These are phyloP conservation scores for Tyrannus savana DNA, from an alignment of 2,113 vertebrate species.

Conservation along the genomic window DNA sequence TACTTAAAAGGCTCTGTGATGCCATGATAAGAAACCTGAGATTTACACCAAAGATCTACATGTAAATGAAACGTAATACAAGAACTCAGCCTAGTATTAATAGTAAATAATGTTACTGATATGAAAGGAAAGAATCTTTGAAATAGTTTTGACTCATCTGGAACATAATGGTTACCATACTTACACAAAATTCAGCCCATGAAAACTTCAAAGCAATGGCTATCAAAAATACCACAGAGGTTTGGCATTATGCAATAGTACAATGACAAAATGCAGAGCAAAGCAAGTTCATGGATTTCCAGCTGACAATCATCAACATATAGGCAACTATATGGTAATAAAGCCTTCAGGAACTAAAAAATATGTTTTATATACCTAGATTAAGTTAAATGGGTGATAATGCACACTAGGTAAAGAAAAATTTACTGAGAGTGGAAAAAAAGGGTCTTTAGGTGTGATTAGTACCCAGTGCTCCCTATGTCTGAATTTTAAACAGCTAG, in stretches of 20 bases:
- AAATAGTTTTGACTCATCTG: neutral
- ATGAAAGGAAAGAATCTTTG: neutral
- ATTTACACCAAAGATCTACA: neutral
- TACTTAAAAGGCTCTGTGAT: neutral
- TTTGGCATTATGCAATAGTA: neutral
- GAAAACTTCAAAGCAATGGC: neutral
- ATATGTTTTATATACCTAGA: neutral
- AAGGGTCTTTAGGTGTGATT: neutral
- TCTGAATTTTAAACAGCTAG: neutral
- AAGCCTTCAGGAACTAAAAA: neutral
- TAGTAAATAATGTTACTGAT: neutral
- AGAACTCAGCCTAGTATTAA: neutral
- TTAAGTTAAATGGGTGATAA: neutral
- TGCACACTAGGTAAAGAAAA: neutral
- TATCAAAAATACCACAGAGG: neutral
- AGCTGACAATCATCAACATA: neutral
- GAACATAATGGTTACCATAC: neutral
- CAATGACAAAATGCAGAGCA: neutral
- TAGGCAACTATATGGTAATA: neutral
- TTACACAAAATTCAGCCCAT: neutral
- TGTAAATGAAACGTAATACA: neutral
- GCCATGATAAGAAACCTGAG: neutral
- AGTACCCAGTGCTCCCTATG: neutral
- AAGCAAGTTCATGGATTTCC: neutral
- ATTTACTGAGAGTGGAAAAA: neutral